phyloP scores from a whole-genome alignment of 1,140 invertebrate species.

The Arctopsyche grandis region DNA sequence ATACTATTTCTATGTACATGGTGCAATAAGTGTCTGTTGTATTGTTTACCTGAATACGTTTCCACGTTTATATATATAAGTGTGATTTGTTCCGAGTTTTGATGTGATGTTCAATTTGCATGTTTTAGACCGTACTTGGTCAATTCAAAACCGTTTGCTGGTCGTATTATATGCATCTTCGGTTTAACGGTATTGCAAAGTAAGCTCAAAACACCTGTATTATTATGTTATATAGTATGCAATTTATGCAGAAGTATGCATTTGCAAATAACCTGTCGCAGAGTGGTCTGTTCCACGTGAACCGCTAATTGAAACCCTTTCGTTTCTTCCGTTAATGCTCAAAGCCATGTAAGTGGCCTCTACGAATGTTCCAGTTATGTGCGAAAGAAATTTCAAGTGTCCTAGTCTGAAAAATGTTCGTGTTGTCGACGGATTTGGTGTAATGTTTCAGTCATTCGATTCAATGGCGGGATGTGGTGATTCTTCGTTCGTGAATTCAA shows the following conservation, averaged over 20 bases:
- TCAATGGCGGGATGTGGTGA: neutral
- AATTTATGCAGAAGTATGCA: neutral
- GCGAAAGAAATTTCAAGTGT: too few relatives aligned
- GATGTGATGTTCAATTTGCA: too few relatives aligned
- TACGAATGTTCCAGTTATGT: neutral
- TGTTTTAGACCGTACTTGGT: too few relatives aligned
- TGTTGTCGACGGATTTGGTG: neutral
- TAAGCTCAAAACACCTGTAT: neutral
- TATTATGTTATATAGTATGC: neutral
- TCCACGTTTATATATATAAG: too few relatives aligned
- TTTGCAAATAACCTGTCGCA: constrained; percentile 19
- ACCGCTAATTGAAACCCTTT: constrained; percentile 50
- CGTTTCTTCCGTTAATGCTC: constrained; percentile 1
- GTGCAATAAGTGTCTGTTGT: too few relatives aligned
- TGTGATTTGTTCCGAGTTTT: too few relatives aligned
- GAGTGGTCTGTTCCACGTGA: constrained; percentile 25
- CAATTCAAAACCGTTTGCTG: neutral
- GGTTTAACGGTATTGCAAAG: constrained; percentile 35
- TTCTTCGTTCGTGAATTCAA: neutral
- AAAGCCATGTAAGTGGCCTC: constrained; percentile 8
- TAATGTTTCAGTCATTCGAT: neutral
- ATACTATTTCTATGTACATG: too few relatives aligned
- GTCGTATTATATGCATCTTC: neutral
- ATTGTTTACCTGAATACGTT: too few relatives aligned
- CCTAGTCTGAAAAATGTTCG: neutral